Base-by-base conservation (phyloP, 2,113 vertebrate species). In the Xenopus laevis region DNA sequence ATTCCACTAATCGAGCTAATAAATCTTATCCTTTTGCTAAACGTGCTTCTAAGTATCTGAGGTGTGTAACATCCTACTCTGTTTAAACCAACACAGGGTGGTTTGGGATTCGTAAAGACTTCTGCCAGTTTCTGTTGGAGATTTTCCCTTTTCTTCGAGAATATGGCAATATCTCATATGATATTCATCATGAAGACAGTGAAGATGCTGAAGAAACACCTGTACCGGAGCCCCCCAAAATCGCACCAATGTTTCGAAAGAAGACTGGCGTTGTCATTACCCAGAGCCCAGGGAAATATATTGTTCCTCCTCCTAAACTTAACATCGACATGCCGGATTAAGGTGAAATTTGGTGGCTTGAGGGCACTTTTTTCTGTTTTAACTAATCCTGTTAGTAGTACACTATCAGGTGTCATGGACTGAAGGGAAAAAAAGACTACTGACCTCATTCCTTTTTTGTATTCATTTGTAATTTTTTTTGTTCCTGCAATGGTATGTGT, bases 101-200 rank as follows among this genome's bases (percentile, higher is more conserved):
- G 97, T 99, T 99, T 69, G 97, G 97, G 66, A 98, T 99, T 84
- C 94, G 95, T 62, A 99, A 98, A 81, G 97, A 99, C 84, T 99
- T 99, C 84, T 98, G 97, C 83, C 97, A 99, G 85, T 99, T 99
- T 80, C 91, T 99, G 17, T 83, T 99, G 81, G 97, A 99, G 87
- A 93, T 99, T 79, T 96, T 98, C 83, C 96, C 97, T 0, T 97
- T 98, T 83, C 83, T 99, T 72, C 86, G 97, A 68, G 97, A 99
- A 73, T 99, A 99, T 0, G 97, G 97, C 33, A 99, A 99, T 75
- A 97, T 99, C 80, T 98, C 97, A 0, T 99, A 98, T 0, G 95
- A 98, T 81, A 89, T 98, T 71, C 96, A 98, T 47, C 95, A 96
- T 10, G 95, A 98, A 80, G 96, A 97, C 80, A 93, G 86, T 0